Evolutionary conservation across 2,113 vertebrate genomes (phyloP), one percentile per base, ranked within the genome.

Genomic region (Todiramphus chloris): DNA sequence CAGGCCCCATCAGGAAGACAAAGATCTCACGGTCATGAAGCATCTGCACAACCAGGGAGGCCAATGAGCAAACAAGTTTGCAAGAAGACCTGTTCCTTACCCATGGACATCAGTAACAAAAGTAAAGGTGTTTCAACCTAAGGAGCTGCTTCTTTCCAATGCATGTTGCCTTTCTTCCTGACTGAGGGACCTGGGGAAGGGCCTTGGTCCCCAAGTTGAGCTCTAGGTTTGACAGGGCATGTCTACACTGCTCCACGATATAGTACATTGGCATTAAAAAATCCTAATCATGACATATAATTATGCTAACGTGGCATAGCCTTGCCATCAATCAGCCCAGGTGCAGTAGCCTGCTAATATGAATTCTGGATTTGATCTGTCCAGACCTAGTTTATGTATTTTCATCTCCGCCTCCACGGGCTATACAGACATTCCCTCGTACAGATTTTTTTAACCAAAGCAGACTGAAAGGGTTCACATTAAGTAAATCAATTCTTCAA

Each of bases 401-500:
- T n/a, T 15, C 28, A 72, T 9, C 31, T 89, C 44, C 33, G 33
- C 9, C 33, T 62, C 51, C 77, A 33, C 13, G 27, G 31, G 31
- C 43, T 62, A 11, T 46, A 50, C 23, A 83, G n/a, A 13, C 35
- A 73, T 48, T 17, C 13, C 24, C 16, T 67, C 68, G 27, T 25
- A 84, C 28, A 89, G 35, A 79, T 28, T 48, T n/a, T 51, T 92
- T 94, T 85, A 96, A 85, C 60, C 60, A 84, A 83, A 93, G 69
- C 11, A 70, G 53, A 48, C 51, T 55, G 33, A 84, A 91, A 94
- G 35, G 5, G 37, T 82, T 87, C 78, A 83, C 20, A 82, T 70
- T 94, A 95, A 89, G 53, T 58, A 94, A 94, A 89, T 80, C 25
- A 73, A 46, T 84, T 73, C 51, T 84, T 80, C 77, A 69, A 87